Evolutionary conservation across 2,888 invertebrate species (phyloP).

Genomic region (Acronicta leporina): DNA sequence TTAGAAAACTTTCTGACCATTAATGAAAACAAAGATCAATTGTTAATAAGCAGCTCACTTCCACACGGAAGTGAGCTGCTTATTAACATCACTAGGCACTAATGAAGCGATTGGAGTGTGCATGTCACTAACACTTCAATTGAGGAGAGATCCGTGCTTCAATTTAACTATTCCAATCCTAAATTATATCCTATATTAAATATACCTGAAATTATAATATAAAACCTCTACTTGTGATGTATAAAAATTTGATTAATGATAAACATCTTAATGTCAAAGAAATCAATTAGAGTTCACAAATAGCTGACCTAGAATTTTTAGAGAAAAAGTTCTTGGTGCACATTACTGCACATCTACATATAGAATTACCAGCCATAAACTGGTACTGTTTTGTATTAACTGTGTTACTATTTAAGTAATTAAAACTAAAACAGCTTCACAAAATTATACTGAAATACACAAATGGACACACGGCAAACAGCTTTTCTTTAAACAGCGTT

Average conservation of each 20-base stretch:
- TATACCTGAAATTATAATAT: not conserved
- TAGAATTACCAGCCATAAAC: slow-evolving; percentile 13
- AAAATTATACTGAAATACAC: slow-evolving; percentile 19
- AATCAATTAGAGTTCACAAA: not conserved
- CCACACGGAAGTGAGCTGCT: slow-evolving; percentile 52
- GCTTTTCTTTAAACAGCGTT: too few species aligned
- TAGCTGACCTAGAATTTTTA: not conserved
- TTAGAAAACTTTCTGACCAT: too few species aligned
- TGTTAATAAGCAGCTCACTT: too few species aligned
- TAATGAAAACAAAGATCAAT: too few species aligned
- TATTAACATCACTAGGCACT: slow-evolving; percentile 58
- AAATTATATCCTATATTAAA: too few species aligned
- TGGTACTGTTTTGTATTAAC: slow-evolving; percentile 26
- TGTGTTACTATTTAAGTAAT: slow-evolving; percentile 35
- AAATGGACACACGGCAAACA: not conserved
- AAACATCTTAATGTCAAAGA: not conserved
- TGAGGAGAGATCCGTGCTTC: slow-evolving; percentile 24
- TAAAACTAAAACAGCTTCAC: slow-evolving; percentile 25
- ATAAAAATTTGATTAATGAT: not conserved
- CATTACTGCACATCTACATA: slow-evolving; percentile 1
- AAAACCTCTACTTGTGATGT: not conserved
- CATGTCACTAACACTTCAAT: slow-evolving; percentile 55
- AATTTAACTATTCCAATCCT: not conserved
- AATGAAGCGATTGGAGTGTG: slow-evolving; percentile 56
- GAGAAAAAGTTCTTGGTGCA: slow-evolving; percentile 6